Conservation (phyloP, 1,140 invertebrate genomes). For the Drosophila hydei region DNA sequence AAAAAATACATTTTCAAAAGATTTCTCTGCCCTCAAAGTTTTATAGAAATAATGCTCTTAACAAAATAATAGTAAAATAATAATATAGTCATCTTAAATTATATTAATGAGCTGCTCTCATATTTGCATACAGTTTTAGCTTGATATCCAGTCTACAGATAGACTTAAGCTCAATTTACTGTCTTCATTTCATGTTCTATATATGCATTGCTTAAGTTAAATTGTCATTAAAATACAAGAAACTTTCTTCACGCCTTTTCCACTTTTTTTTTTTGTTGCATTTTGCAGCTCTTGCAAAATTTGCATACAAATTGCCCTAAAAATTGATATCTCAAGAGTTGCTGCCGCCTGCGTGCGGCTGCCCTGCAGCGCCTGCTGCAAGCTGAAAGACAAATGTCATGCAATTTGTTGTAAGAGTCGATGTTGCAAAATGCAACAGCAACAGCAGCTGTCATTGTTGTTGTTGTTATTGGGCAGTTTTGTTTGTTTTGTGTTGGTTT, state of each 20-base stretch:
- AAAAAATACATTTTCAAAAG: too few species aligned
- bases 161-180: too few species aligned
- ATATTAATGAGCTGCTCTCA: too few species aligned
- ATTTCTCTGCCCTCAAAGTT: too few species aligned
- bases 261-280: not conserved
- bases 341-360: not conserved
- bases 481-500: slow-evolving; percentile 78
- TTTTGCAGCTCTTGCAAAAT: slow-evolving; percentile 27
- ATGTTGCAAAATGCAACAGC: slow-evolving; percentile 66
- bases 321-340: slow-evolving; percentile 30
- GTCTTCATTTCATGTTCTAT: not conserved
- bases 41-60: too few species aligned
- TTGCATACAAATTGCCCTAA: slow-evolving; percentile 37
- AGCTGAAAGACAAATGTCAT: slow-evolving; percentile 66
- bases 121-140: too few species aligned
- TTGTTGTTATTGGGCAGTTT: slow-evolving; percentile 65
- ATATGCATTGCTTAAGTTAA: not conserved
- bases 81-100: too few species aligned
- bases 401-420: slow-evolving; percentile 70
- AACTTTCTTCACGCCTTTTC: slow-evolving; percentile 11
- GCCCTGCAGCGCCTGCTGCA: not conserved
- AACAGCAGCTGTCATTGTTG: slow-evolving; percentile 32
- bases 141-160: too few species aligned
- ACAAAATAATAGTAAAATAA: too few species aligned
- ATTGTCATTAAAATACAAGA: not conserved